Evolutionary conservation across 2,888 invertebrate species (phyloP).

Genomic region (Nomada goodeniana): DNA sequence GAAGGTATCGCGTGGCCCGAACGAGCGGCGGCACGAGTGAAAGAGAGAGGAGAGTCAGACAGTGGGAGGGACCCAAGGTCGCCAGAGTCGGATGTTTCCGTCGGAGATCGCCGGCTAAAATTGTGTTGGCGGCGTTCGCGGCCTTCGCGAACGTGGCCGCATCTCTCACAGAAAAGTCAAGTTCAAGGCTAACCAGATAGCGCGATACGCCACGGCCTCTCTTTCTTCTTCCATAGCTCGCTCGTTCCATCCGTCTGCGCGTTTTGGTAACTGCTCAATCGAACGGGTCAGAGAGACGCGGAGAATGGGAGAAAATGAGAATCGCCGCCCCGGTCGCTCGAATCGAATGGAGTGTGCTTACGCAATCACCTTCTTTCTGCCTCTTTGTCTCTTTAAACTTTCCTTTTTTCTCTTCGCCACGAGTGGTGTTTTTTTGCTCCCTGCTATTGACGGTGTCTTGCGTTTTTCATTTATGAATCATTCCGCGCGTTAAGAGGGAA

Average conservation of each 20-base stretch:
- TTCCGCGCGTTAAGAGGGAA: background rate
- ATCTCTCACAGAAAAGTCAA: conserved; percentile 79
- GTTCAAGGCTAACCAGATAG: conserved; percentile 82
- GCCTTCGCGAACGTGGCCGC: conserved; percentile 66
- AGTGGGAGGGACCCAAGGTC: conserved; percentile 69
- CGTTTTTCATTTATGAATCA: background rate
- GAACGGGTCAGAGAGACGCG: conserved; percentile 12
- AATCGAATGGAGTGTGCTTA: conserved; percentile 25
- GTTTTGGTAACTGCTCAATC: conserved; percentile 44
- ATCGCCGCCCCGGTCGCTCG: conserved; percentile 6
- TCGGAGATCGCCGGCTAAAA: conserved; percentile 77
- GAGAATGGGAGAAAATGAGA: conserved; percentile 27
- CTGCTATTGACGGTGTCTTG: background rate
- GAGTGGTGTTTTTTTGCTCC: background rate
- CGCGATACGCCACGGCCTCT: conserved; percentile 43
- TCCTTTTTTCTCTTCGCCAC: background rate
- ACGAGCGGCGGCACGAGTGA: conserved; percentile 30
- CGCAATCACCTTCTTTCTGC: conserved; percentile 28
- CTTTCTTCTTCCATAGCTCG: conserved; percentile 46
- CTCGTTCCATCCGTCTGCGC: conserved; percentile 48
- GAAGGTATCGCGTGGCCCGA: background rate
- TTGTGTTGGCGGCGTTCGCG: conserved; percentile 73
- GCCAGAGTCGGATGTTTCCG: conserved; percentile 79
- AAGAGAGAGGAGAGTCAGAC: conserved; percentile 41
- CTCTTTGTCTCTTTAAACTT: conserved; percentile 14